A percentile compares a stretch with the other conserved stretches of the same genome.
These are phyloP conservation scores for Heteractis magnifica DNA, from an alignment of 92 coral and sea anemone genomes.

Conservation along the genomic window DNA sequence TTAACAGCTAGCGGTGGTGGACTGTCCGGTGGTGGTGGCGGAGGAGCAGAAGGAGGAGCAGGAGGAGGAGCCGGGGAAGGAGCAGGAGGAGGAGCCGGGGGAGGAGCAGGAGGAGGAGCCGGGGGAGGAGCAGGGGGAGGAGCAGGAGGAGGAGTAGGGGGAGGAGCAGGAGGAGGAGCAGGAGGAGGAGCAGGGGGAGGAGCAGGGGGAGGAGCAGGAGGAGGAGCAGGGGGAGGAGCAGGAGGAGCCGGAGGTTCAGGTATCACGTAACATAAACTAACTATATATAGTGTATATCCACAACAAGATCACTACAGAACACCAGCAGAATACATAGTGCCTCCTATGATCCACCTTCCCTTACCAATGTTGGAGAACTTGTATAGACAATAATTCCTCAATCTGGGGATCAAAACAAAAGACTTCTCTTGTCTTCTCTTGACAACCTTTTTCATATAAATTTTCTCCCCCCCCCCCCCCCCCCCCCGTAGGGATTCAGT, in stretches of 20 bases:
- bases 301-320: too few species aligned
- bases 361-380: too few species aligned
- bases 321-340: too few species aligned
- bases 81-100: conserved; percentile 9
- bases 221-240: neutral
- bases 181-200: neutral
- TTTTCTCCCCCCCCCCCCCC: too few species aligned
- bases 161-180: conserved; percentile 1
- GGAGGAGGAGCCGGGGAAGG: conserved; percentile 16
- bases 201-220: neutral
- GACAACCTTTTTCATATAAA: too few species aligned
- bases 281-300: too few species aligned
- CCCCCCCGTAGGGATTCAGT: too few species aligned
- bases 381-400: too few species aligned
- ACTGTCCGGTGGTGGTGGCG: conserved; percentile 13
- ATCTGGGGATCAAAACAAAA: too few species aligned
- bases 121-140: neutral
- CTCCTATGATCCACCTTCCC: too few species aligned
- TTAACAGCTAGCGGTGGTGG: conserved; percentile 27
- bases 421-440: too few species aligned
- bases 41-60: neutral
- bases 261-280: neutral
- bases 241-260: conserved; percentile 11
- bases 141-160: neutral
- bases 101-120: conserved; percentile 9